Percentiles rank a stretch among this genome's conserved stretches.
Conservation (phyloP, 92 coral and sea anemone species). For the Epizoanthus scotinus region DNA sequence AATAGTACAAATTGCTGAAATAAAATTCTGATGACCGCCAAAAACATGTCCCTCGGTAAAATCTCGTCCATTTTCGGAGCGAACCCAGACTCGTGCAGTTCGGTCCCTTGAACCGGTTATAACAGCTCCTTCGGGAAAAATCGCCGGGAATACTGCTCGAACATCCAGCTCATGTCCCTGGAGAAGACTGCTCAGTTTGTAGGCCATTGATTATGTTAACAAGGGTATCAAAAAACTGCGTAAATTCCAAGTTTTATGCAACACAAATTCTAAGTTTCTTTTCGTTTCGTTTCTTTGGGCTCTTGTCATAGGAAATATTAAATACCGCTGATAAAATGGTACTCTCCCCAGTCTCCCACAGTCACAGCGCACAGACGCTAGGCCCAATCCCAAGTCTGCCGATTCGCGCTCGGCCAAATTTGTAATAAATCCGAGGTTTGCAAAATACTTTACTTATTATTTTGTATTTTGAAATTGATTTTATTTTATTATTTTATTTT, state of each 20-base stretch:
- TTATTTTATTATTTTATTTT: too few relatives aligned
- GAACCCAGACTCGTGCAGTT: slow-evolving; percentile 84
- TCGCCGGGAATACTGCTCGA: slow-evolving; percentile 88
- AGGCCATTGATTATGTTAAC: slow-evolving; percentile 58
- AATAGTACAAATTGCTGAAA: slow-evolving; percentile 89
- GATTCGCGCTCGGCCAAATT: too few relatives aligned
- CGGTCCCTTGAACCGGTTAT: slow-evolving; percentile 91
- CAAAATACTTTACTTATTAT: too few relatives aligned
- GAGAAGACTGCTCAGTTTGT: slow-evolving; percentile 84
- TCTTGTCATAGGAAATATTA: slow-evolving; percentile 14
- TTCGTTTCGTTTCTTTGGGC: neutral
- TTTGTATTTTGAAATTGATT: too few relatives aligned
- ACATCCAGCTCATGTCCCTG: slow-evolving; percentile 97
- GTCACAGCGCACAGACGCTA: too few relatives aligned
- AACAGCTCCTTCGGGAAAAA: slow-evolving; percentile 82
- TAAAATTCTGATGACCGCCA: slow-evolving; percentile 89
- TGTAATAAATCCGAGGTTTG: too few relatives aligned
- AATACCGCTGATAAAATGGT: slow-evolving; percentile 18
- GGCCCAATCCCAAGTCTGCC: too few relatives aligned
- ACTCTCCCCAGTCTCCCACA: slow-evolving; percentile 31
- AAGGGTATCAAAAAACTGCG: neutral
- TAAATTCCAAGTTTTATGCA: too few relatives aligned
- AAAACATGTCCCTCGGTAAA: slow-evolving; percentile 94
- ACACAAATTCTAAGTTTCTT: too few relatives aligned
- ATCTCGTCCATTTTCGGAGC: slow-evolving; percentile 49